These are phyloP conservation scores for Hanleya hanleyi DNA, from an alignment of 2,888 invertebrate species.

Conservation along the genomic window DNA sequence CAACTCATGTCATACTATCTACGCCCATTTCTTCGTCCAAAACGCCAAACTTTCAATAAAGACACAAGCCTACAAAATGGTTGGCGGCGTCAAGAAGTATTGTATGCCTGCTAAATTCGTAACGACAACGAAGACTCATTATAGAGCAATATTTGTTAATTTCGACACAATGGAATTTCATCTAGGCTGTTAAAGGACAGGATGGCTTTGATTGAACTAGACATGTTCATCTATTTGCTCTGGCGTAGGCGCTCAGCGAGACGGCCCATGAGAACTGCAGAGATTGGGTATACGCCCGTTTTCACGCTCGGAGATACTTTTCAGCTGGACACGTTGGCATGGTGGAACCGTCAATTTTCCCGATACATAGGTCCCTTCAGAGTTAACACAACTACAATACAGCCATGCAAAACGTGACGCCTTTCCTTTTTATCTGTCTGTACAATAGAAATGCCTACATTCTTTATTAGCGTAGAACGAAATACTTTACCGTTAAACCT, in stretches of 20 bases:
- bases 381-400: too few species aligned
- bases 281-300: background rate
- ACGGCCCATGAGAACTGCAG: background rate
- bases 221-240: background rate
- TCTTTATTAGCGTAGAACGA: too few species aligned
- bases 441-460: too few species aligned
- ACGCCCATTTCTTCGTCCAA: too few species aligned
- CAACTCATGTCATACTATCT: too few species aligned
- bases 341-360: conserved; percentile 1
- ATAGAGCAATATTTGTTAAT: conserved; percentile 10
- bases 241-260: background rate
- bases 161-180: background rate
- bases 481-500: too few species aligned
- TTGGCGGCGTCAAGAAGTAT: background rate
- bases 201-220: background rate
- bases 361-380: too few species aligned
- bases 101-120: background rate
- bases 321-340: background rate
- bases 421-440: too few species aligned
- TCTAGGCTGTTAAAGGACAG: background rate
- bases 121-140: conserved; percentile 7
- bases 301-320: background rate
- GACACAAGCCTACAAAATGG: too few species aligned
- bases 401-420: too few species aligned
- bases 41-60: too few species aligned